Base-by-base conservation (phyloP, 1,140 invertebrate species). In the Atopsyche davidsoni region DNA sequence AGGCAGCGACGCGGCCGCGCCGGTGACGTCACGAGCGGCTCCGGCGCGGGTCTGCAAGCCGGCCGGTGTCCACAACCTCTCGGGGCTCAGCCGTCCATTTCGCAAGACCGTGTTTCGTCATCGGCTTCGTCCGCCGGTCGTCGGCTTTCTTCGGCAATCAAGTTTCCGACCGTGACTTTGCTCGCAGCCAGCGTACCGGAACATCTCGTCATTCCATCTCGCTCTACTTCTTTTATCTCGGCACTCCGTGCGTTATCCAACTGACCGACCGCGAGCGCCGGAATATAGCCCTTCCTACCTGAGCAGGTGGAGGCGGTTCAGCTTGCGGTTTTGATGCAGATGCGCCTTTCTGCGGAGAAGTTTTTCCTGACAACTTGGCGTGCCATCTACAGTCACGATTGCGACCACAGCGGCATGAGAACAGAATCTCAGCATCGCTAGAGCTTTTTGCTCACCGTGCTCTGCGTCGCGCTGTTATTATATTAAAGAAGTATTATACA, bases 121-220 rank as follows among this genome's bases (percentile, higher is more conserved):
- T n/a, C n/a, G 17, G 40, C 24, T 42, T 17, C 23, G 9, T 18
- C 31, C 21, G 21, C 22, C 14, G 13, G 43, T 32, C 25, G 43
- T 18, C 43, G 25, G 35, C 43, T 28, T n/a, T n/a, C n/a, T n/a
- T 19, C 11, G 17, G 9, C 18, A 19, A 40, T 35, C 39, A 36
- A 44, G 52, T 49, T 46, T 43, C 46, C 40, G 54, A 34, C 48
- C 54, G 46, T 51, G 48, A 56, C 53, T 55, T 46, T 55, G 53
- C 31, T 32, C 45, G 34, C 41, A 43, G 34, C 24, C 54, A 46
- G 18, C 49, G 38, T 51, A 56, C 48, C 54, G 54, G 54, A 56
- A 56, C 53, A 46, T 46, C 51, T 51, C 45, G 47, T 51, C 49
- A 43, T 24, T 56, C 44, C 49, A 51, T 41, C 45, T 51, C 54